phyloP scores from a whole-genome alignment of 2,888 invertebrate species.

The Eledona agricola region DNA sequence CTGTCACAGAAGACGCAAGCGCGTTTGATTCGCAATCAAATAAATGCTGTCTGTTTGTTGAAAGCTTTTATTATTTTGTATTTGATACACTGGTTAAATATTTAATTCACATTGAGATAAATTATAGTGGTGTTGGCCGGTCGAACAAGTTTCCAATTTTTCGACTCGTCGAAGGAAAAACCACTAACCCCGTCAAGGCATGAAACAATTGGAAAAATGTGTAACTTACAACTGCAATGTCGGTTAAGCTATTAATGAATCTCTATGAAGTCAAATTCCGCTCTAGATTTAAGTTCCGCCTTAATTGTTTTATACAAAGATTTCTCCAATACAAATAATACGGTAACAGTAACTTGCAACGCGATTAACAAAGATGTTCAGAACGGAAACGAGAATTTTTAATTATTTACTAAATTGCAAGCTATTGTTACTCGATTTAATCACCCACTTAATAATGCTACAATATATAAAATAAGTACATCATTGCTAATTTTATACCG shows the following conservation, averaged over 20 bases:
- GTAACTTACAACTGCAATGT: constrained; percentile 30
- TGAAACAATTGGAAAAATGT: constrained; percentile 34
- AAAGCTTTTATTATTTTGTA: constrained; percentile 59
- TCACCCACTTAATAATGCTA: constrained; percentile 25
- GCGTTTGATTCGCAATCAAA: no score
- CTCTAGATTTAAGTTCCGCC: constrained; percentile 44
- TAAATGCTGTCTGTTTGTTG: no score
- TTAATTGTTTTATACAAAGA: constrained; percentile 55
- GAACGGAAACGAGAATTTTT: constrained; percentile 48
- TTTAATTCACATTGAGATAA: constrained; percentile 60
- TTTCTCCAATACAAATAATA: constrained; percentile 34
- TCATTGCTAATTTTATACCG: constrained; percentile 14
- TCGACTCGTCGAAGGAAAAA: constrained; percentile 47
- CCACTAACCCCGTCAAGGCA: constrained; percentile 51
- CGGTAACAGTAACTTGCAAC: constrained; percentile 55
- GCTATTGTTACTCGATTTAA: constrained; percentile 42
- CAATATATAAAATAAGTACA: constrained; percentile 32
- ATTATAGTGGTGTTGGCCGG: constrained; percentile 49
- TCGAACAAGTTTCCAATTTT: constrained; percentile 36
- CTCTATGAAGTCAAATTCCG: constrained; percentile 33
- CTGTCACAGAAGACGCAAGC: no score
- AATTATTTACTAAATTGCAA: constrained; percentile 46
- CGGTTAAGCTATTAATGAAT: constrained; percentile 37
- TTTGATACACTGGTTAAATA: constrained; percentile 60
- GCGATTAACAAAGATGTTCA: constrained; percentile 40